These are phyloP conservation scores for Mesodorylaimus sp. DNA, from an alignment of 2,888 invertebrate species.

Conservation along the genomic window DNA sequence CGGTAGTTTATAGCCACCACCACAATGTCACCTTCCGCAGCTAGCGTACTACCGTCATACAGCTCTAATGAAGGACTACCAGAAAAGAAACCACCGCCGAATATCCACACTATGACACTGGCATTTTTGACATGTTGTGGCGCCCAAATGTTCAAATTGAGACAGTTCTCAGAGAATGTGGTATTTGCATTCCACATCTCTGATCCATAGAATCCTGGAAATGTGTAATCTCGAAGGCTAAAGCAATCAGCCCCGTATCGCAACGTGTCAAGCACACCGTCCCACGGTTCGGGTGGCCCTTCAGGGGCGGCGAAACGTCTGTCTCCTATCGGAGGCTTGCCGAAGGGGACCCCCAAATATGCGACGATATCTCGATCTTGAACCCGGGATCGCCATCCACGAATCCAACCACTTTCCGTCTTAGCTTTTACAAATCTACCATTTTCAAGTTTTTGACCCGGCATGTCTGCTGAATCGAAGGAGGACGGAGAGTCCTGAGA, in stretches of 20 bases:
- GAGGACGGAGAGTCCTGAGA: no score
- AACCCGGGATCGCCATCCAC: no score
- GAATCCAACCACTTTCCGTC: no score
- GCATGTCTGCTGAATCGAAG: no score
- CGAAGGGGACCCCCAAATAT: constrained; percentile 10
- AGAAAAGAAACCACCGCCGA: constrained; percentile 31
- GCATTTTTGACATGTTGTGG: constrained; percentile 39
- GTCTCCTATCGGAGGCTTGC: constrained; percentile 8
- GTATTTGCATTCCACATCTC: constrained; percentile 93
- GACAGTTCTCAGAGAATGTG: constrained; percentile 72
- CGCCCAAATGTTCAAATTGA: constrained; percentile 76
- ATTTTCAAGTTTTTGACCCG: no score
- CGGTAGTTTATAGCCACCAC: constrained; percentile 28
- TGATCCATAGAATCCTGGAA: constrained; percentile 43
- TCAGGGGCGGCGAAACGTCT: constrained; percentile 6
- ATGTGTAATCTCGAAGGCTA: constrained; percentile 13
- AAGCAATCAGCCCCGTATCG: constrained; percentile 6
- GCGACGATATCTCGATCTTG: neutral
- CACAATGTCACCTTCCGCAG: constrained; percentile 23
- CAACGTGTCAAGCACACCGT: neutral
- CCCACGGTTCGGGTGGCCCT: constrained; percentile 7
- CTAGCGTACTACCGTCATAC: constrained; percentile 36
- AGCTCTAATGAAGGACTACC: constrained; percentile 34
- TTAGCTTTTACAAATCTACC: no score
- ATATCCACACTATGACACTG: constrained; percentile 30